phyloP scores from a whole-genome alignment of 2,113 vertebrate species.

The Regulus satrapa region DNA sequence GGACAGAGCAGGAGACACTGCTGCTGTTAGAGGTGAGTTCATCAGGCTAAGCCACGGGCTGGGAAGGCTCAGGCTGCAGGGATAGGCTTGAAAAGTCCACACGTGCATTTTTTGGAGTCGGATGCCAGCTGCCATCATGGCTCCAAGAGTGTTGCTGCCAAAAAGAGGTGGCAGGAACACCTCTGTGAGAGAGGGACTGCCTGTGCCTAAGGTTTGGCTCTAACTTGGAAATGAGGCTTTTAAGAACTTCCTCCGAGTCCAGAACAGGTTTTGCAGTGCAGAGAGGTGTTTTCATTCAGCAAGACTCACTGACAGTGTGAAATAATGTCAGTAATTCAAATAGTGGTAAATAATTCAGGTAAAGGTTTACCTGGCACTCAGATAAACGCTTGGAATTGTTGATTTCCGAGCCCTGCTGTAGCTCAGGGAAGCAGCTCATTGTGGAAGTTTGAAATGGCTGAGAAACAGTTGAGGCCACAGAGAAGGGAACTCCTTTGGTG shows the following conservation, averaged over 20 bases:
- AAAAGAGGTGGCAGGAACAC: neutral
- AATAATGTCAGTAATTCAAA: neutral
- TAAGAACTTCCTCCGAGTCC: accelerated
- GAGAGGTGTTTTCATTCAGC: neutral
- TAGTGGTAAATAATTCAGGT: neutral
- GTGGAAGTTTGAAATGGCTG: neutral
- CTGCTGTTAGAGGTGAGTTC: constrained; percentile 88
- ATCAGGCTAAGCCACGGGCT: neutral
- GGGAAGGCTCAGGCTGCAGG: neutral
- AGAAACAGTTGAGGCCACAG: neutral
- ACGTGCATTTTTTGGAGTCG: accelerated
- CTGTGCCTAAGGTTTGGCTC: neutral
- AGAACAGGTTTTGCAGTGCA: neutral
- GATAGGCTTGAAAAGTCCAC: neutral
- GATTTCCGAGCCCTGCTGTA: neutral
- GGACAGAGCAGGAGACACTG: constrained; percentile 96
- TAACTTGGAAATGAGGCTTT: neutral
- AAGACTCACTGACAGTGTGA: neutral
- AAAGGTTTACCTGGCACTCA: neutral
- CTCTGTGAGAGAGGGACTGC: neutral
- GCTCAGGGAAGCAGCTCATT: neutral
- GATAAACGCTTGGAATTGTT: neutral
- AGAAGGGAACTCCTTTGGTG: neutral
- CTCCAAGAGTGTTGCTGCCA: accelerated
- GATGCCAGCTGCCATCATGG: accelerated